Percentiles rank a stretch among this genome's conserved stretches.
Conservation (phyloP, 2,797 vertebrate genomes). For the Pampus argenteus region DNA sequence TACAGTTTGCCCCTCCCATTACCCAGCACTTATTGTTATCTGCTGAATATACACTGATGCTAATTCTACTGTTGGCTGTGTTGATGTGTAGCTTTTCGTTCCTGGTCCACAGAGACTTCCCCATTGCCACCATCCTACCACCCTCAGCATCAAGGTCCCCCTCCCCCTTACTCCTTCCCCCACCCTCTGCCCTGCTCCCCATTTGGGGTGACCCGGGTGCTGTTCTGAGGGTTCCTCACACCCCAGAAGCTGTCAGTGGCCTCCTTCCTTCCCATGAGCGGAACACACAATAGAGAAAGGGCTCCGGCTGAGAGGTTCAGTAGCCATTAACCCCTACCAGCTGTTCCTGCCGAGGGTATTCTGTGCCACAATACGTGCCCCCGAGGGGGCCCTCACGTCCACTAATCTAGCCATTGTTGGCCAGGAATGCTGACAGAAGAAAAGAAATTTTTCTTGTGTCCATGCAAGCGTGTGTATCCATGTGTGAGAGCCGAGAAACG, state of each 20-base stretch:
- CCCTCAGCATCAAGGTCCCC: slow-evolving; percentile 66
- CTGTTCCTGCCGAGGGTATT: slow-evolving; percentile 99
- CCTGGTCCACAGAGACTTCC: slow-evolving; percentile 67
- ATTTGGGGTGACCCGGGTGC: slow-evolving; percentile 91
- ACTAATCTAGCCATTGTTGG: slow-evolving; percentile 99
- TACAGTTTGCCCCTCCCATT: slow-evolving; percentile 73
- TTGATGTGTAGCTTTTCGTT: slow-evolving; percentile 73
- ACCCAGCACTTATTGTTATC: slow-evolving; percentile 71
- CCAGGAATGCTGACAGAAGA: slow-evolving; percentile 99
- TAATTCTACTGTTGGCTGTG: slow-evolving; percentile 75
- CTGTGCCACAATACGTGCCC: slow-evolving; percentile 99
- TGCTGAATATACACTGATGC: slow-evolving; percentile 80
- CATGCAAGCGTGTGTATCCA: slow-evolving; percentile 99
- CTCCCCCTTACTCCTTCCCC: slow-evolving; percentile 59
- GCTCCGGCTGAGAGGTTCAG: slow-evolving; percentile 99
- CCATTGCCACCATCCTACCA: slow-evolving; percentile 74
- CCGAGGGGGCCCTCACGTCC: slow-evolving; percentile 99
- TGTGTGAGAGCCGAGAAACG: slow-evolving; percentile 99
- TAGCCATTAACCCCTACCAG: slow-evolving; percentile 99
- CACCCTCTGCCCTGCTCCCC: slow-evolving; percentile 84
- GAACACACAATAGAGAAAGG: slow-evolving; percentile 99
- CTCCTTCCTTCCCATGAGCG: slow-evolving; percentile 99
- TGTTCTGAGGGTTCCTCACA: slow-evolving; percentile 94
- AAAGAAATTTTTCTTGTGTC: slow-evolving; percentile 99
- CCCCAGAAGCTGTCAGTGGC: slow-evolving; percentile 98